Evolutionary conservation across 2,797 vertebrate species (phyloP).

Genomic region (Lepus townsendii): DNA sequence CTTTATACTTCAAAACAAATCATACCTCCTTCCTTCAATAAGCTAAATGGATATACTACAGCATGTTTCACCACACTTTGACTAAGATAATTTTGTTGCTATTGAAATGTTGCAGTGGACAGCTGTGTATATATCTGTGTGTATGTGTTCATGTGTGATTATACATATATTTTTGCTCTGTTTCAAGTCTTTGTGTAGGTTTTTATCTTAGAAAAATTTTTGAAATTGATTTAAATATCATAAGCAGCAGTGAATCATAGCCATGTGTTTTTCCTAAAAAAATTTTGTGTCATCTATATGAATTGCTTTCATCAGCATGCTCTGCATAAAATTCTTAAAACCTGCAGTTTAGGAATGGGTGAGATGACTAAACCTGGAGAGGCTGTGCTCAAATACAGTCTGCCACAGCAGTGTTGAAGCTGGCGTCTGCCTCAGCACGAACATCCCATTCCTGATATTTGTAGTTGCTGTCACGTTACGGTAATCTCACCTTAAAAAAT

Average conservation of each 20-base stretch:
- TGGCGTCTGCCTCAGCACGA: not conserved
- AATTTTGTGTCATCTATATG: not conserved
- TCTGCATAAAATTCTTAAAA: conserved; percentile 14
- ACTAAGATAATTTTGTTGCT: not conserved
- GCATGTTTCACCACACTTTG: not conserved
- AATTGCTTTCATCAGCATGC: conserved; percentile 18
- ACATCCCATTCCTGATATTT: not conserved
- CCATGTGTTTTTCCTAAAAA: conserved; percentile 36
- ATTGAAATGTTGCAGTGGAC: not conserved
- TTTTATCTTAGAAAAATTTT: conserved; percentile 47
- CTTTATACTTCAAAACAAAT: not conserved
- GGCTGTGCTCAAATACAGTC: not conserved
- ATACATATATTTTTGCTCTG: not conserved
- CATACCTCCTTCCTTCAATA: not conserved
- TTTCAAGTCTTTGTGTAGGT: conserved; percentile 5
- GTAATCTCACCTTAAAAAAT: not conserved
- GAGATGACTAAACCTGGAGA: not conserved
- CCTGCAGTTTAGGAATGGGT: not conserved
- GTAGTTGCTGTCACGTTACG: not conserved
- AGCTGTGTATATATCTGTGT: not conserved
- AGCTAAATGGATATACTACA: not conserved
- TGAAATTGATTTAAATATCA: conserved; percentile 34
- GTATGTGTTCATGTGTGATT: not conserved
- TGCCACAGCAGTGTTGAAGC: not conserved
- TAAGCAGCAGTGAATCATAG: conserved; percentile 47